Conservation (phyloP, 1,140 invertebrate genomes). For the Leptopilina boulardi region DNA sequence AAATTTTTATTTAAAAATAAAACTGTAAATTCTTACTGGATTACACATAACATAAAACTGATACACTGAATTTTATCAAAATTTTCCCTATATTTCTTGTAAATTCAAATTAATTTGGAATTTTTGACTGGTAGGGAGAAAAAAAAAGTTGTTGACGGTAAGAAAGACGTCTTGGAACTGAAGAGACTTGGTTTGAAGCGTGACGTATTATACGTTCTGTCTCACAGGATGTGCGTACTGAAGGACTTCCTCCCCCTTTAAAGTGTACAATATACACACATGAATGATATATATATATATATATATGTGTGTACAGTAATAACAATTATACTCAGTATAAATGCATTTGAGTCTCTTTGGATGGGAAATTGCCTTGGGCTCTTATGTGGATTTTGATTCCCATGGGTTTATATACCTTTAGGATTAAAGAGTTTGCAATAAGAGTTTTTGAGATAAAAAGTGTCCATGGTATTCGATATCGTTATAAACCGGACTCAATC, state of each 20-base stretch:
- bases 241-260: conserved; percentile 63
- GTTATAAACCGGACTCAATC: conserved; percentile 32
- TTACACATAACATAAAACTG: conserved; percentile 20
- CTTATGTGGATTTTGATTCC: conserved; percentile 27
- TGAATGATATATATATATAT: too few relatives aligned
- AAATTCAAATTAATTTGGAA: too few relatives aligned
- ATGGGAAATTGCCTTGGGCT: conserved; percentile 26
- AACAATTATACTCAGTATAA: conserved; percentile 29
- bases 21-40: background rate
- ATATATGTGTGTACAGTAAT: too few relatives aligned
- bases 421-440: conserved; percentile 20
- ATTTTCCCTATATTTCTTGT: background rate
- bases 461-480: conserved; percentile 28
- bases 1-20: background rate
- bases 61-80: too few relatives aligned
- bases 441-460: conserved; percentile 4
- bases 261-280: conserved; percentile 30
- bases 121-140: background rate
- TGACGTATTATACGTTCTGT: conserved; percentile 58
- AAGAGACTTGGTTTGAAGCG: conserved; percentile 48
- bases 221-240: conserved; percentile 62
- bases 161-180: conserved; percentile 32
- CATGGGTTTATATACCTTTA: conserved; percentile 19
- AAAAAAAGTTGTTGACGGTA: background rate
- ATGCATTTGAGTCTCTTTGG: conserved; percentile 9